phyloP scores from a whole-genome alignment of 2,888 invertebrate species.

The Cosmia trapezina region DNA sequence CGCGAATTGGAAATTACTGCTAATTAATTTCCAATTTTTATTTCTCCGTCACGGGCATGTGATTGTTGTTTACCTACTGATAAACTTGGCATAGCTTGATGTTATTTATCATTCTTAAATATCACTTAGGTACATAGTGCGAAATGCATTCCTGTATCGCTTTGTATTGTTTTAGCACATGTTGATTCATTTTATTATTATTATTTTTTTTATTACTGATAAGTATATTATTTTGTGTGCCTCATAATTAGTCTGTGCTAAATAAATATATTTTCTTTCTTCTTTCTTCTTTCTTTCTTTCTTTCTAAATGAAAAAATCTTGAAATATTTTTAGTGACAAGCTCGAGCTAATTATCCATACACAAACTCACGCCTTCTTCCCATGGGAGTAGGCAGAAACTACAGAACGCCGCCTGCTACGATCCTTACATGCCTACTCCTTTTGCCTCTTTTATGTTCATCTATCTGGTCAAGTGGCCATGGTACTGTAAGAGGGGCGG shows the following conservation, averaged over 20 bases:
- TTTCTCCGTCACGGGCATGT: constrained; percentile 38
- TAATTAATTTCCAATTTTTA: constrained; percentile 24
- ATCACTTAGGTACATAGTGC: constrained; percentile 10
- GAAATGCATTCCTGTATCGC: too few species aligned
- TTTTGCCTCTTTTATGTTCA: not conserved
- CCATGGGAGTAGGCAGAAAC: too few species aligned
- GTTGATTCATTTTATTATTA: too few species aligned
- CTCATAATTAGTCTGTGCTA: too few species aligned
- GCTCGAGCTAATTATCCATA: too few species aligned
- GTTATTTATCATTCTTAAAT: constrained; percentile 39
- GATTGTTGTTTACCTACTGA: constrained; percentile 45
- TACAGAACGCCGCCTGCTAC: not conserved
- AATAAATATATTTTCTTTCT: too few species aligned
- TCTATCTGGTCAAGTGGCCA: not conserved
- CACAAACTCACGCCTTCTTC: too few species aligned
- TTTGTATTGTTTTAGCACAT: too few species aligned
- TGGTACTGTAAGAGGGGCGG: not conserved
- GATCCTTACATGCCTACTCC: not conserved
- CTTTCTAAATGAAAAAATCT: constrained; percentile 8
- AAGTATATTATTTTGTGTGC: too few species aligned
- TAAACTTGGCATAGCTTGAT: constrained; percentile 40
- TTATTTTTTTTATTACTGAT: too few species aligned
- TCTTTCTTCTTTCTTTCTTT: too few species aligned
- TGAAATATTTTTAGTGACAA: not conserved
- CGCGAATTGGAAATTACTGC: too few species aligned